These are phyloP conservation scores for Parazoanthus darwini DNA, from an alignment of 92 coral and sea anemone genomes.

Conservation along the genomic window DNA sequence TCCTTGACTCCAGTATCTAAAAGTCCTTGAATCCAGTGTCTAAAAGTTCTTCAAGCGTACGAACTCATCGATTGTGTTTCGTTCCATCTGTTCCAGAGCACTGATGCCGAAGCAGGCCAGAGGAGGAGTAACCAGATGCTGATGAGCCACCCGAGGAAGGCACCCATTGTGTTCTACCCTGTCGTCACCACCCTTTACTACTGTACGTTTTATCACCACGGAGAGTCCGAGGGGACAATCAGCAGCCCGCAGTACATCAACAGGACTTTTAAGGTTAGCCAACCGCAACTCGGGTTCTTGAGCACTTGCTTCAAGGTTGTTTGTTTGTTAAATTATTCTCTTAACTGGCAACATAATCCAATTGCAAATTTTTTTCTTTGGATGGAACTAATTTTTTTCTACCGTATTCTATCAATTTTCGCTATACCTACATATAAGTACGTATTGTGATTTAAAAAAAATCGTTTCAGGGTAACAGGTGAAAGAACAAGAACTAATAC, in stretches of 20 bases:
- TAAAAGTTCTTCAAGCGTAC: too few relatives aligned
- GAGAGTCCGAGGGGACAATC: slow-evolving; percentile 67
- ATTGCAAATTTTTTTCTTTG: too few relatives aligned
- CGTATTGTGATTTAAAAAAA: too few relatives aligned
- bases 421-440: too few relatives aligned
- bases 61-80: neutral
- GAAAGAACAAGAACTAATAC: too few relatives aligned
- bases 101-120: slow-evolving; percentile 77
- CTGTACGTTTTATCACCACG: slow-evolving; percentile 87
- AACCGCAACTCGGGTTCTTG: neutral
- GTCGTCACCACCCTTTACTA: slow-evolving; percentile 82
- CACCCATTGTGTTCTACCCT: slow-evolving; percentile 65
- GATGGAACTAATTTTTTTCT: too few relatives aligned
- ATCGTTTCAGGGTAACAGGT: too few relatives aligned
- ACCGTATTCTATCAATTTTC: too few relatives aligned
- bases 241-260: slow-evolving; percentile 36
- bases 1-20: too few relatives aligned
- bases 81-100: slow-evolving; percentile 42
- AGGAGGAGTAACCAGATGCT: slow-evolving; percentile 61
- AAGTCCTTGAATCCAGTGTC: too few relatives aligned
- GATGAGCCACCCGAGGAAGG: slow-evolving; percentile 74
- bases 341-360: neutral
- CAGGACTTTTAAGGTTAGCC: slow-evolving; percentile 30
- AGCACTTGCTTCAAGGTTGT: too few relatives aligned
- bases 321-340: neutral